Conservation (phyloP, 2,888 invertebrate species). For the Limnephilus rhombicus region DNA sequence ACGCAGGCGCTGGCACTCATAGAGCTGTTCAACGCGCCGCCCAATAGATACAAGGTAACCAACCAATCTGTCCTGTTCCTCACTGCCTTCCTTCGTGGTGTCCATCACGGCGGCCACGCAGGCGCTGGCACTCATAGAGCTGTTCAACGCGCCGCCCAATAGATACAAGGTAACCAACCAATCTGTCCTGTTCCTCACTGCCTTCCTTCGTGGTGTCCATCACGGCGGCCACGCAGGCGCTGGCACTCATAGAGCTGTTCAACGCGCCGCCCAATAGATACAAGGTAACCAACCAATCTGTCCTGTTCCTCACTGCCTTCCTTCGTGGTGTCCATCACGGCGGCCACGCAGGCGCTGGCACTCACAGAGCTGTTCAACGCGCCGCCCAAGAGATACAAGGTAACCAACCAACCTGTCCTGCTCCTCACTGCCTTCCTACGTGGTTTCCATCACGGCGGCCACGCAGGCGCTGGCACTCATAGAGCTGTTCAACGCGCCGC, state of each 20-base stretch:
- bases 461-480: constrained; percentile 98
- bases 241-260: constrained; percentile 97
- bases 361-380: constrained; percentile 98
- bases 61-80: constrained; percentile 96
- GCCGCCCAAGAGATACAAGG: constrained; percentile 95
- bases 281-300: constrained; percentile 88
- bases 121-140: constrained; percentile 96
- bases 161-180: constrained; percentile 90
- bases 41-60: constrained; percentile 90
- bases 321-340: constrained; percentile 98
- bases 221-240: constrained; percentile 97
- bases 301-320: constrained; percentile 98
- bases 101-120: constrained; percentile 98
- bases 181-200: constrained; percentile 97
- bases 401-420: constrained; percentile 88
- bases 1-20: constrained; percentile 98
- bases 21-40: constrained; percentile 97
- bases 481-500: constrained; percentile 97
- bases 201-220: constrained; percentile 99
- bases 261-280: constrained; percentile 97
- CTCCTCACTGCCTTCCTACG: constrained; percentile 97
- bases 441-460: constrained; percentile 97
- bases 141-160: constrained; percentile 96
- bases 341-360: constrained; percentile 97
- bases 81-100: constrained; percentile 97